Conservation (phyloP, 2,888 invertebrate genomes). For the Empis stercorea region DNA sequence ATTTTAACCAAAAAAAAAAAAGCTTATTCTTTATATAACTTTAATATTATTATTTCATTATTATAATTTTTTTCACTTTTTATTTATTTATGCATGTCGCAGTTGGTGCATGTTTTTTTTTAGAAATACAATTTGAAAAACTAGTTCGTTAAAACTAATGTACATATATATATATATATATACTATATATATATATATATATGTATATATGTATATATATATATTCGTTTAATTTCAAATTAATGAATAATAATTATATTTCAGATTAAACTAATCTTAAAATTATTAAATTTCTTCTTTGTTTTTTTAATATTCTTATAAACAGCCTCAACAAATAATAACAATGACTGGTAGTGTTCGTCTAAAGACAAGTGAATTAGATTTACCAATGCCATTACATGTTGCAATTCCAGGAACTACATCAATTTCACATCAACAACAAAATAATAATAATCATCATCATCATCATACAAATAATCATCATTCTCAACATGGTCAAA, state of each 20-base stretch:
- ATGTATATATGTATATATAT: too few relatives aligned
- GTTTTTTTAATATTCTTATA: constrained; percentile 4
- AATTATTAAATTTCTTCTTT: too few relatives aligned
- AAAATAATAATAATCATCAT: constrained; percentile 24
- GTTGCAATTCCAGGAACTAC: constrained; percentile 3
- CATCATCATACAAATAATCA: constrained; percentile 12
- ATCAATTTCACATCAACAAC: constrained; percentile 29
- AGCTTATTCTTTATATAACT: too few relatives aligned
- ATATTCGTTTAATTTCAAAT: constrained; percentile 28
- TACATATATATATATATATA: too few relatives aligned
- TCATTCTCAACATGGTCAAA: constrained; percentile 9
- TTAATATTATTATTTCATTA: too few relatives aligned
- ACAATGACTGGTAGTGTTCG: constrained; percentile 38
- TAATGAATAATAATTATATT: too few relatives aligned
- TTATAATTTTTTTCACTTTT: neutral
- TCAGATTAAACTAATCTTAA: too few relatives aligned
- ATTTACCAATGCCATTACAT: constrained; percentile 29
- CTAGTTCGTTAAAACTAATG: constrained; percentile 8
- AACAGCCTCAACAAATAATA: constrained; percentile 38
- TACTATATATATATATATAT: too few relatives aligned
- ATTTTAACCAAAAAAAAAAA: neutral
- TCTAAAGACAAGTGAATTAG: constrained; percentile 36
- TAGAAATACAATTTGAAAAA: constrained; percentile 1
- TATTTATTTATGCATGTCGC: neutral
- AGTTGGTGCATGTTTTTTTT: constrained; percentile 30